These are phyloP conservation scores for Acleris holmiana DNA, from an alignment of 2,888 invertebrate genomes.

Conservation along the genomic window DNA sequence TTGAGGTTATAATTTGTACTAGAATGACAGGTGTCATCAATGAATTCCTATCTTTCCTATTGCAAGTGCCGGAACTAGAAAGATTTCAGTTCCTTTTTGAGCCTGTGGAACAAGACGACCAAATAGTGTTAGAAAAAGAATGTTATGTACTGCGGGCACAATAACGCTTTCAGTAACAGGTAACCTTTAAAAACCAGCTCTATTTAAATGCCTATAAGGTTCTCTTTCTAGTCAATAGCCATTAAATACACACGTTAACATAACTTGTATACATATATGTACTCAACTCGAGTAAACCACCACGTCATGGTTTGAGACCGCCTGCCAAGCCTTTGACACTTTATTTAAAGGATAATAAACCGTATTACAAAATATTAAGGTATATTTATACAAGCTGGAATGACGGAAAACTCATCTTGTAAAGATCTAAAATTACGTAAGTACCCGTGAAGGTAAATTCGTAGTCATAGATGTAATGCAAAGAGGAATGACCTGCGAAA, in stretches of 20 bases:
- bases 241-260: conserved; percentile 2
- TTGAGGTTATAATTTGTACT: no score
- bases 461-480: no score
- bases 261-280: neutral
- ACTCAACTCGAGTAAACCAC: conserved; percentile 14
- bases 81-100: no score
- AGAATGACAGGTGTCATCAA: no score
- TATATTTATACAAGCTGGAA: neutral
- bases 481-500: no score
- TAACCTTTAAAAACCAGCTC: neutral
- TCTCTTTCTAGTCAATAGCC: neutral
- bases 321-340: conserved; percentile 3
- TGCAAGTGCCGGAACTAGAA: no score
- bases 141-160: no score
- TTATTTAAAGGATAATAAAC: neutral
- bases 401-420: conserved; percentile 7
- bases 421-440: conserved; percentile 6
- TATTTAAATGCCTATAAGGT: neutral
- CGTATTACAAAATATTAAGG: neutral
- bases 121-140: no score
- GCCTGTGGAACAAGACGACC: no score
- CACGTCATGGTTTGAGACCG: conserved; percentile 13
- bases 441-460: neutral
- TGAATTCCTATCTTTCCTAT: no score
- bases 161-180: neutral